Conservation (phyloP, 2,113 vertebrate species). For the Salvelinus alpinus region DNA sequence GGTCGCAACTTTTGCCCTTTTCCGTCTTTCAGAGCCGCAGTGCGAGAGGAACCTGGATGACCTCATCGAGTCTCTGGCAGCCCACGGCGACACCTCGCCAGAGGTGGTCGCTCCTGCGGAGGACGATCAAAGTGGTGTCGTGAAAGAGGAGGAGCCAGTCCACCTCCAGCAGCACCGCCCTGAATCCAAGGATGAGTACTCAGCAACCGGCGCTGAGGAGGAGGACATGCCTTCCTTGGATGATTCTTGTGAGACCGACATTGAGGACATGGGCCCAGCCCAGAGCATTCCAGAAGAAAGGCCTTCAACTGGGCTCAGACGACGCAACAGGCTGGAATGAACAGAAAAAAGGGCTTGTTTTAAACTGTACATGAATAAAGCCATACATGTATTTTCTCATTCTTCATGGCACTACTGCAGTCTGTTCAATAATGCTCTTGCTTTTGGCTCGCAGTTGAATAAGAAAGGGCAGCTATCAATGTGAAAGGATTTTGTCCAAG, state of each 20-base stretch:
- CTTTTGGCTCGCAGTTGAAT: background rate
- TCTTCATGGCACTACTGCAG: background rate
- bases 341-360: background rate
- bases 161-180: background rate
- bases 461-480: background rate
- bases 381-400: constrained; percentile 23
- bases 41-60: constrained; percentile 80
- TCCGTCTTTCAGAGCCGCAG: constrained; percentile 60
- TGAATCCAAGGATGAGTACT: constrained; percentile 7
- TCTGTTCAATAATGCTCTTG: background rate
- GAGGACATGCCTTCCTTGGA: constrained; percentile 50
- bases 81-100: constrained; percentile 37
- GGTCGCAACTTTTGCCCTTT: background rate
- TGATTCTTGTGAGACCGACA: constrained; percentile 45
- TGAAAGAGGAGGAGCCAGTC: background rate
- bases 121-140: background rate
- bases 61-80: constrained; percentile 79
- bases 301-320: constrained; percentile 68
- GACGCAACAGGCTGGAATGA: constrained; percentile 79
- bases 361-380: constrained; percentile 23
- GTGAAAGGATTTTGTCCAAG: background rate
- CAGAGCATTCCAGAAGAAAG: constrained; percentile 35
- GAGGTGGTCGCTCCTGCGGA: background rate
- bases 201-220: constrained; percentile 12
- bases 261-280: constrained; percentile 46